Evolutionary conservation across 2,113 vertebrate species (phyloP).

Genomic region (Athene cunicularia): DNA sequence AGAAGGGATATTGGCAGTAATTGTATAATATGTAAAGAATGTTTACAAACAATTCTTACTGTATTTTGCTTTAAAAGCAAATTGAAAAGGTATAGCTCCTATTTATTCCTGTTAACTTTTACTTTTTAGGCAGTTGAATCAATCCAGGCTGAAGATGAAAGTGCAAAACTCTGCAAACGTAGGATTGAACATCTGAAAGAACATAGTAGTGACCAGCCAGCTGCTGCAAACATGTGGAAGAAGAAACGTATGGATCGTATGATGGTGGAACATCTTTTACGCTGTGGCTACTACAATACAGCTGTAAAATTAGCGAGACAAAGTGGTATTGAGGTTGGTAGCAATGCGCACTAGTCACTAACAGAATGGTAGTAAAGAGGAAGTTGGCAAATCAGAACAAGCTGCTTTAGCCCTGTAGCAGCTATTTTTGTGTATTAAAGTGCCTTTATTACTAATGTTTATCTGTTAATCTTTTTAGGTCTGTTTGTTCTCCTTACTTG

Average conservation of each 20-base stretch:
- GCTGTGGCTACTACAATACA: slow-evolving; percentile 97
- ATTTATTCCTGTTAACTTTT: not conserved
- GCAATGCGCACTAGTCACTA: not conserved
- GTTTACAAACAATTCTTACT: not conserved
- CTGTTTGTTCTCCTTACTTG: not conserved
- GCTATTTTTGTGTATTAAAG: not conserved
- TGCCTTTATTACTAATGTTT: not conserved
- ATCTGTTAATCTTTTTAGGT: not conserved
- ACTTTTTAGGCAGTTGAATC: slow-evolving; percentile 90
- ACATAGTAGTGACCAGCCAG: slow-evolving; percentile 94
- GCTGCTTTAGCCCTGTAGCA: not conserved
- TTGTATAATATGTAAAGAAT: not conserved
- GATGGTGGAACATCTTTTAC: slow-evolving; percentile 98
- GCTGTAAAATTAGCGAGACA: slow-evolving; percentile 95
- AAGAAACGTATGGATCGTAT: slow-evolving; percentile 98
- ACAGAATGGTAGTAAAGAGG: not conserved
- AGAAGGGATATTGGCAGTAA: not conserved
- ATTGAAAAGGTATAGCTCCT: not conserved
- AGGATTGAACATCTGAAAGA: slow-evolving; percentile 97
- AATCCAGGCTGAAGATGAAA: slow-evolving; percentile 98
- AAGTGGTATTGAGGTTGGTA: slow-evolving; percentile 93
- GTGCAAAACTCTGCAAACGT: slow-evolving; percentile 95
- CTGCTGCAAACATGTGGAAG: slow-evolving; percentile 95
- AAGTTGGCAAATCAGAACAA: not conserved
- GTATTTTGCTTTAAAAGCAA: not conserved